Evolutionary conservation across 2,888 invertebrate genomes (phyloP).

Genomic region (Ophion ventricosus): DNA sequence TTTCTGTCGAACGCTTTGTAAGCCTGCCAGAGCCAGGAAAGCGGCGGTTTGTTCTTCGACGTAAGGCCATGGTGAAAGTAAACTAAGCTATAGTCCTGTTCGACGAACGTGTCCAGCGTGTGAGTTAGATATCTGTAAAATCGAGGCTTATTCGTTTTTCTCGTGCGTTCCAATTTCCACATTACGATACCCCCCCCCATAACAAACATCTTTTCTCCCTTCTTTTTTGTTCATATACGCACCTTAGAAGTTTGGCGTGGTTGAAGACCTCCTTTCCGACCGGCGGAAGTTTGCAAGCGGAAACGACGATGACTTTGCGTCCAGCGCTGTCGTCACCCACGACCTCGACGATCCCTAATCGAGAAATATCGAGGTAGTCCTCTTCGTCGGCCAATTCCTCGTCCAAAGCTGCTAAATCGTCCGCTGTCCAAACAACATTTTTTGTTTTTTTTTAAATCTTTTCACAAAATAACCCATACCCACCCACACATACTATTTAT

Average conservation of each 20-base stretch:
- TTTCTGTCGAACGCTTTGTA: conserved; percentile 98
- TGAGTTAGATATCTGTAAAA: conserved; percentile 92
- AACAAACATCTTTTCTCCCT: background rate
- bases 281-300: conserved; percentile 91
- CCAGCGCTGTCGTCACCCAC: conserved; percentile 93
- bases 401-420: conserved; percentile 80
- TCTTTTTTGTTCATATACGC: conserved; percentile 67
- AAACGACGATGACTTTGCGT: conserved; percentile 97
- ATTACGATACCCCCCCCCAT: background rate
- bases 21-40: conserved; percentile 98
- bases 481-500: no score
- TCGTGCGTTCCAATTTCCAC: background rate
- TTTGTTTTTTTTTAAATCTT: background rate
- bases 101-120: conserved; percentile 98
- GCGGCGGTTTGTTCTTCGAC: conserved; percentile 97
- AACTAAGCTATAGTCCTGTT: conserved; percentile 98
- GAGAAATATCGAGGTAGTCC: conserved; percentile 89
- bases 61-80: conserved; percentile 99
- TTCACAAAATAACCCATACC: background rate
- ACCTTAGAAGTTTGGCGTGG: conserved; percentile 90
- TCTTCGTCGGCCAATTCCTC: conserved; percentile 84
- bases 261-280: conserved; percentile 89
- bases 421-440: conserved; percentile 72
- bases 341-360: conserved; percentile 92
- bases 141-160: conserved; percentile 11